Evolutionary conservation across 2,113 vertebrate species (phyloP), one percentile per base, ranked within the genome.

Genomic region (Calyptommatus sinebrachiatus): DNA sequence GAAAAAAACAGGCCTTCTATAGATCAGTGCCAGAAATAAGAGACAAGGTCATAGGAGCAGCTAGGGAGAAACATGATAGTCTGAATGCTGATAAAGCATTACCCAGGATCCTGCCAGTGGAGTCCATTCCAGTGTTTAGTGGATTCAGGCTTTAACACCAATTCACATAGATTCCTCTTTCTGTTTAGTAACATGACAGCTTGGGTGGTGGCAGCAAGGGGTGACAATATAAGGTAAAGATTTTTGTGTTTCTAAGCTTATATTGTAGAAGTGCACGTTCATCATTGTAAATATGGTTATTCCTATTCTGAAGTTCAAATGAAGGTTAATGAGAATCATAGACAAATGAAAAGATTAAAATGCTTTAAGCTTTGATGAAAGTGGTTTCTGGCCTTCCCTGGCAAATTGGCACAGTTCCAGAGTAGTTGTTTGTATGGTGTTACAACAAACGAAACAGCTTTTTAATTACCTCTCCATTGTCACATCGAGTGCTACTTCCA

Each of bases 371-470:
- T 20, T 0, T 14, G 29, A 4, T 9, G 35, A 75, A 77, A 2
- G 2, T 73, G 81, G 48, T 24, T 81, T 46, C 78, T 79, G 50
- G 75, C 50, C 48, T 65, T 68, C 45, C 2, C 48, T 77, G 80
- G 61, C 0, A 0, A 65, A 46, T 8, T 26, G 80, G 69, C 72
- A 60, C 2, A 46, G 67, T 82, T 89, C 85, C 85, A 88, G 3
- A 50, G 60, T 35, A 71, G 76, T 82, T 85, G 69, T 80, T 66
- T 85, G 71, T 67, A 71, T 22, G 73, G 7, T 67, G 61, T 86
- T 71, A 80, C 21, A 79, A 81, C 62, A 67, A 87, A 61, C 75
- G 83, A 80, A 87, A 65, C 80, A 75, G 70, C 73, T 67, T 88
- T 84, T 79, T 82, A 87, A 75, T 84, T 77, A 62, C 0, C 0